Percentiles rank a stretch among this genome's conserved stretches.
These are phyloP conservation scores for Tichodroma muraria DNA, from an alignment of 2,113 vertebrate genomes.

Conservation along the genomic window DNA sequence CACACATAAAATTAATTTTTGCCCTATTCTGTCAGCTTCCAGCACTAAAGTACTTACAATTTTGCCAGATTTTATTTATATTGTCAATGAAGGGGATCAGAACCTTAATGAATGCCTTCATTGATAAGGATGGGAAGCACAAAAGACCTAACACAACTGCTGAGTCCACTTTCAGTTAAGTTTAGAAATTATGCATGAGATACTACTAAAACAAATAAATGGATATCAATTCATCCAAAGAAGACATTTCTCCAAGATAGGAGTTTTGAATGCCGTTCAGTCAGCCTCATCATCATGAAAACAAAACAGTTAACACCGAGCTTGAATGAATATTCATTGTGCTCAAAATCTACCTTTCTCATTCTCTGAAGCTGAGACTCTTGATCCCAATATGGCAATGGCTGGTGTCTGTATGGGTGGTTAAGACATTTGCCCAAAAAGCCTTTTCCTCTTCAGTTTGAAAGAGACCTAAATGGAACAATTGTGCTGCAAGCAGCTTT, in stretches of 20 bases:
- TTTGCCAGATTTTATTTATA: constrained; percentile 71
- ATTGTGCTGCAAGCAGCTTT: background rate
- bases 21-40: constrained; percentile 51
- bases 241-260: background rate
- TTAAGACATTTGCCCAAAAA: background rate
- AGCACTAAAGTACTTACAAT: constrained; percentile 46
- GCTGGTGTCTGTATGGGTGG: background rate
- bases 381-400: background rate
- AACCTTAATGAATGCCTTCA: constrained; percentile 57
- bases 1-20: constrained; percentile 75
- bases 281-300: background rate
- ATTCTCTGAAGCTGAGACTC: background rate
- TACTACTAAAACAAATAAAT: background rate
- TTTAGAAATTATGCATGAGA: background rate
- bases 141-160: constrained; percentile 10
- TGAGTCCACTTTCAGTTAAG: background rate
- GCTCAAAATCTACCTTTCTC: background rate
- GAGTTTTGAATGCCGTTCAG: background rate
- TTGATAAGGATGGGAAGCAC: constrained; percentile 38
- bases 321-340: background rate
- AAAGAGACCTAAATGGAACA: background rate
- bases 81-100: constrained; percentile 29
- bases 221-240: background rate
- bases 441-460: accelerated
- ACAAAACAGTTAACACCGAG: background rate